Evolutionary conservation across 2,797 vertebrate species (phyloP).

Genomic region (Gymnodraco acuticeps): DNA sequence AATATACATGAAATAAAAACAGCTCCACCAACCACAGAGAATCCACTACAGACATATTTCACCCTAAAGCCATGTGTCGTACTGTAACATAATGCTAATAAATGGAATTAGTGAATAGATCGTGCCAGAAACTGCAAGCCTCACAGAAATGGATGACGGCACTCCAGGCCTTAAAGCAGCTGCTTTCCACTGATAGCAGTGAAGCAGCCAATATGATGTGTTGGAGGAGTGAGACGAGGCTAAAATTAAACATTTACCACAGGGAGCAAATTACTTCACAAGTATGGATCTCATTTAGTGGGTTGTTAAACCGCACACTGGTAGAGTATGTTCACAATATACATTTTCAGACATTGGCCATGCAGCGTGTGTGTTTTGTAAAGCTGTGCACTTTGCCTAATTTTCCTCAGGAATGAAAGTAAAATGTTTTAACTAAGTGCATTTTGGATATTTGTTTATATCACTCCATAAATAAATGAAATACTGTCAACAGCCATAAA

Average conservation of each 20-base stretch:
- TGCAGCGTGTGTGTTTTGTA: too few species aligned
- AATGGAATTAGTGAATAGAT: slow-evolving; percentile 38
- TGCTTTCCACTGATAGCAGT: slow-evolving; percentile 58
- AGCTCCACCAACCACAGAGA: slow-evolving; percentile 8
- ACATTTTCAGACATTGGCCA: too few species aligned
- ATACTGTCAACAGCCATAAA: too few species aligned
- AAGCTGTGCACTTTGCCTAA: too few species aligned
- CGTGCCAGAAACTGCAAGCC: slow-evolving; percentile 48
- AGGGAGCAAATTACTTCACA: slow-evolving; percentile 30
- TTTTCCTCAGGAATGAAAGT: too few species aligned
- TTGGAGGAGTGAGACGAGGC: slow-evolving; percentile 6
- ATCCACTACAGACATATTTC: slow-evolving; percentile 12
- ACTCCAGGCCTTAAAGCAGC: slow-evolving; percentile 39
- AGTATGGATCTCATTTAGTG: slow-evolving; percentile 15
- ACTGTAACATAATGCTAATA: slow-evolving; percentile 23
- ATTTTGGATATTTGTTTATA: too few species aligned
- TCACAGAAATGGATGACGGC: slow-evolving; percentile 51
- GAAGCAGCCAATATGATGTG: slow-evolving; percentile 22
- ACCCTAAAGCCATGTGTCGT: slow-evolving; percentile 14
- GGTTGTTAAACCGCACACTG: slow-evolving; percentile 1
- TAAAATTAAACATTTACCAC: slow-evolving; percentile 42
- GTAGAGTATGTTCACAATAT: not conserved
- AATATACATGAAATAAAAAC: slow-evolving; percentile 15
- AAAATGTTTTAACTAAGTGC: too few species aligned
- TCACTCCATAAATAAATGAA: too few species aligned